phyloP scores from a whole-genome alignment of 2,888 invertebrate genomes.

The Caradrina clavipalpis region DNA sequence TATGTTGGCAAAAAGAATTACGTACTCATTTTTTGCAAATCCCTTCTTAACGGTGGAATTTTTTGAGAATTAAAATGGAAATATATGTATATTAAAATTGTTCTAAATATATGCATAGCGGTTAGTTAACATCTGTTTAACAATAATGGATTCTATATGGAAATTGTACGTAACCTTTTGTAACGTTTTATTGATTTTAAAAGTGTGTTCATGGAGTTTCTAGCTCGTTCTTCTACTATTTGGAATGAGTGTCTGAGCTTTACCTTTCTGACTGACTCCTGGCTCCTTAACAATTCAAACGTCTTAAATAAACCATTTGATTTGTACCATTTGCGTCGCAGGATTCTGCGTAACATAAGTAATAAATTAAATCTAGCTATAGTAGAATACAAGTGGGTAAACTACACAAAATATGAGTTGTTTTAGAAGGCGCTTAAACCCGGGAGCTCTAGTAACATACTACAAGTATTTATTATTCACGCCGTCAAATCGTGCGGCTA shows the following conservation, averaged over 20 bases:
- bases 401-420: conserved; percentile 23
- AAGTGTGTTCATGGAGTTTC: too few species aligned
- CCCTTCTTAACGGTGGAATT: conserved; percentile 6
- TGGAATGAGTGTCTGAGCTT: too few species aligned
- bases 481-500: conserved; percentile 53
- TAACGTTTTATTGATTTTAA: too few species aligned
- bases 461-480: conserved; percentile 55
- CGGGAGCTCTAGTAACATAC: conserved; percentile 18
- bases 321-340: background rate
- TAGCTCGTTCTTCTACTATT: too few species aligned
- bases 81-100: too few species aligned
- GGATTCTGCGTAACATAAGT: conserved; percentile 28
- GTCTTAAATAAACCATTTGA: too few species aligned
- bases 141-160: too few species aligned
- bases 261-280: too few species aligned
- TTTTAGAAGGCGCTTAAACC: conserved; percentile 11
- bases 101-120: too few species aligned
- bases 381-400: conserved; percentile 21
- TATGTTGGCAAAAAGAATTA: conserved; percentile 28
- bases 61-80: background rate
- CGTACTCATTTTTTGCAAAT: conserved; percentile 24
- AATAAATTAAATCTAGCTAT: conserved; percentile 24
- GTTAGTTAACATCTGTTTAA: too few species aligned
- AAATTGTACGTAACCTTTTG: too few species aligned
- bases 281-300: too few species aligned